Evolutionary conservation across 2,797 vertebrate genomes (phyloP), one percentile per base, ranked within the genome.

Genomic region (Channa striata): DNA sequence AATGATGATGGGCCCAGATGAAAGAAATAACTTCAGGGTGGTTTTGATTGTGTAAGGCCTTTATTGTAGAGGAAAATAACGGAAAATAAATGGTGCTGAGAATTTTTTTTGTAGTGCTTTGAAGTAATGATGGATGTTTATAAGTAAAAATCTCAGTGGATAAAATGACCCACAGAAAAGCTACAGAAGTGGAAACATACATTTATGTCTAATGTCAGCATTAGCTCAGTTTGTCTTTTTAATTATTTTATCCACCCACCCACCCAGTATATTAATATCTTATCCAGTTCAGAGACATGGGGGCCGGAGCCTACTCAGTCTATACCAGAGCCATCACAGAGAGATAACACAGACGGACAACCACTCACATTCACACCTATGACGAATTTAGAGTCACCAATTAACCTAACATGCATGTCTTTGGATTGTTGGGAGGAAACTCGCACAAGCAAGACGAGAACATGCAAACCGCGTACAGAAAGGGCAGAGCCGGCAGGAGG

Each of bases 1-100:
- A 74, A 90, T 82, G 82, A 89, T 90, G 83, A 90, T 89, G 80
- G 78, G 72, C 71, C 43, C 16, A 78, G 82, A 92, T 89, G 80
- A 87, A 74, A 89, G 70, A 87, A 87, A 86, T 83, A 48, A 74
- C 70, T 74, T 78, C 4, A 14, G 23, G 20, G 77, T 76, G 68
- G 81, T 63, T 77, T 74, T 86, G 64, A 80, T 81, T 82, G 83
- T 71, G 62, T 82, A 75, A 77, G 57, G 46, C 59, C 60, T 70
- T 87, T 44, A 78, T 80, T 72, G 67, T 49, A 12, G 50, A 68
- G 71, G 59, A 47, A 85, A 83, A 80, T 78, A 62, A 80, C 57
- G 52, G 58, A 65, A 76, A 78, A 67, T 2, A 56, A 57, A 78
- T 80, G 49, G 37, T 60, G 71, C 42, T 4, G 50, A 57, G 34